Base-by-base conservation (phyloP, 2,888 invertebrate species). In the Idaea straminata region DNA sequence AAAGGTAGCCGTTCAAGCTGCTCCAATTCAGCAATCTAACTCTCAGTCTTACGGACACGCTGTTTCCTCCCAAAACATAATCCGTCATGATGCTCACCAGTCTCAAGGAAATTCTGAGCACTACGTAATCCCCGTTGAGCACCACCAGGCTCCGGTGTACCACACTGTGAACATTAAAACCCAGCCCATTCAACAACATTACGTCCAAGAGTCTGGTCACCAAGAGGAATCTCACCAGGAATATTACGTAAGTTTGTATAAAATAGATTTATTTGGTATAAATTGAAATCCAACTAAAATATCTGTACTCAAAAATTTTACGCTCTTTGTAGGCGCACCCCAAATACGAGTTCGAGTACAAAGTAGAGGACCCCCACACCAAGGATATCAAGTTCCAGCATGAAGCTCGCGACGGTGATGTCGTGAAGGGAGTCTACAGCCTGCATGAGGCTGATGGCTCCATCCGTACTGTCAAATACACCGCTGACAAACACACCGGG, bases 321-420 rank as follows among this genome's bases (percentile, higher is more conserved):
- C 57, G 16, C 15, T 58, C 4, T 58, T 58, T 58, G 0, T 16
- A 80, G 80, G 71, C 87, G 25, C 85, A 86, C 70, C 89, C 91
- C 13, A 88, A 88, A 78, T 91, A 93, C 78, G 85, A 87, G 75
- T 91, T 89, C 77, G 84, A 88, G 72, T 91, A 92, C 76, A 86
- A 87, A 35, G 91, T 92, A 62, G 80, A 85, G 35, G 92, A 92
- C 72, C 82, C 83, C 5, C 89, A 91, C 74, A 92, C 92, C n/a
- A 86, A 86, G 57, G 92, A 92, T 77, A 85, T 87, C 72, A 91
- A 92, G 76, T 85, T 79, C 73, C 91, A 91, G 74, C 84, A 84
- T 35, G 92, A 92, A 79, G 72, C 78, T 47, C 85, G 91, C 65
- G 82, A 83, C 67, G 91, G 90, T 61, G 89, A 91, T 76, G 82